Evolutionary conservation across 2,888 invertebrate genomes (phyloP).

Genomic region (Miltochrista miniata): DNA sequence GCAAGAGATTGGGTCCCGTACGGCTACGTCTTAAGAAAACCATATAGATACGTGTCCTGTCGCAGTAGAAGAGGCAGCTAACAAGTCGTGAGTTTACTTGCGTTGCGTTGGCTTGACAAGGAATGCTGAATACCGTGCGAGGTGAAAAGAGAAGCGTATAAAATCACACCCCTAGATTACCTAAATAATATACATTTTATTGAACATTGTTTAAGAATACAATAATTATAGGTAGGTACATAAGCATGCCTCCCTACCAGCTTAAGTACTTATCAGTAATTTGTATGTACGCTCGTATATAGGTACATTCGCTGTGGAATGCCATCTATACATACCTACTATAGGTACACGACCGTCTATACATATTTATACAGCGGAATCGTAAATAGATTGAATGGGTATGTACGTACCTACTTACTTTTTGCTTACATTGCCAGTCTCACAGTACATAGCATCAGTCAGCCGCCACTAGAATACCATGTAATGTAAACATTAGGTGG

Average conservation of each 20-base stretch:
- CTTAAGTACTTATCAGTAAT: constrained; percentile 56
- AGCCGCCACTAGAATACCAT: constrained; percentile 56
- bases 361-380: constrained; percentile 73
- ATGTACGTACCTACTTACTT: constrained; percentile 70
- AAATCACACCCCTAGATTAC: no score
- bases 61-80: no score
- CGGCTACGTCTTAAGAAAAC: no score
- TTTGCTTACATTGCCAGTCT: constrained; percentile 72
- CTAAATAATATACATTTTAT: no score
- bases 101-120: no score
- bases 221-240: constrained; percentile 28
- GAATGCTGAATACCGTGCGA: no score
- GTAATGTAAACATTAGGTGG: constrained; percentile 81
- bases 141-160: no score
- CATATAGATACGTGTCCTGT: no score
- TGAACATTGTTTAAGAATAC: no score
- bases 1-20: no score
- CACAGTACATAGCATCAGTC: constrained; percentile 64
- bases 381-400: constrained; percentile 83
- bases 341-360: constrained; percentile 62
- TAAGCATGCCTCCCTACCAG: constrained; percentile 22
- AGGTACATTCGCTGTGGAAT: constrained; percentile 76
- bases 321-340: constrained; percentile 62
- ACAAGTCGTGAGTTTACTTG: no score
- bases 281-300: constrained; percentile 54